A percentile compares a stretch with the other conserved stretches of the same genome.
Conservation (phyloP, 2,888 invertebrate species). For the Chouioia cunea region DNA sequence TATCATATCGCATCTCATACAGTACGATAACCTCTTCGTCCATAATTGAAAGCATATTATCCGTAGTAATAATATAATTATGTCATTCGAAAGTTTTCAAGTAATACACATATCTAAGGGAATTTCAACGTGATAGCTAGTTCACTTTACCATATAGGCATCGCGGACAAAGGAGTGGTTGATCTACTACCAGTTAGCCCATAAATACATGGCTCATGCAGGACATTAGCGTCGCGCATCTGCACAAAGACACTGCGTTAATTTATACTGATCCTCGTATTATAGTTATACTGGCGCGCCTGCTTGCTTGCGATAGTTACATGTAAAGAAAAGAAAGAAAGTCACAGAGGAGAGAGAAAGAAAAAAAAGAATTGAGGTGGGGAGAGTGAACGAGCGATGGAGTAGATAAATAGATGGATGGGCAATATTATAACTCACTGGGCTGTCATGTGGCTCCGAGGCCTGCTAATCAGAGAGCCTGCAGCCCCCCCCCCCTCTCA, state of each 20-base stretch:
- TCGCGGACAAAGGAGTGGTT: conserved; percentile 20
- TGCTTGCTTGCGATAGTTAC: conserved; percentile 13
- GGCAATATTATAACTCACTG: conserved; percentile 70
- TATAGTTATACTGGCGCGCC: conserved; percentile 20
- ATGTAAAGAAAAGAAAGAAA: conserved; percentile 39
- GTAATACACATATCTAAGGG: too few relatives aligned
- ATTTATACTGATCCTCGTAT: conserved; percentile 51
- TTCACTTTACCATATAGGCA: background rate
- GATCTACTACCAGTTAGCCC: background rate
- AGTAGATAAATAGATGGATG: conserved; percentile 69
- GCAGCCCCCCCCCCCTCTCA: conserved; percentile 44
- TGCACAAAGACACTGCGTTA: conserved; percentile 32
- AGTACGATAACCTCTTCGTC: too few relatives aligned
- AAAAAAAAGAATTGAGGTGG: conserved; percentile 48
- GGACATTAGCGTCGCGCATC: too few relatives aligned
- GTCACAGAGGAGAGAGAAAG: conserved; percentile 6
- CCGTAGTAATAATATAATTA: too few relatives aligned
- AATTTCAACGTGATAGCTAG: conserved; percentile 1
- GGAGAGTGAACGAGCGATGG: conserved; percentile 59
- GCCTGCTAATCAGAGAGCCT: conserved; percentile 68
- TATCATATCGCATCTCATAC: too few relatives aligned
- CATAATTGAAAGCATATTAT: too few relatives aligned
- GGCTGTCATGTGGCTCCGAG: conserved; percentile 68
- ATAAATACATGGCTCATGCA: too few relatives aligned
- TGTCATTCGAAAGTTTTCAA: too few relatives aligned